Conservation (phyloP, 2,888 invertebrate genomes). For the Drosophila pegasa region DNA sequence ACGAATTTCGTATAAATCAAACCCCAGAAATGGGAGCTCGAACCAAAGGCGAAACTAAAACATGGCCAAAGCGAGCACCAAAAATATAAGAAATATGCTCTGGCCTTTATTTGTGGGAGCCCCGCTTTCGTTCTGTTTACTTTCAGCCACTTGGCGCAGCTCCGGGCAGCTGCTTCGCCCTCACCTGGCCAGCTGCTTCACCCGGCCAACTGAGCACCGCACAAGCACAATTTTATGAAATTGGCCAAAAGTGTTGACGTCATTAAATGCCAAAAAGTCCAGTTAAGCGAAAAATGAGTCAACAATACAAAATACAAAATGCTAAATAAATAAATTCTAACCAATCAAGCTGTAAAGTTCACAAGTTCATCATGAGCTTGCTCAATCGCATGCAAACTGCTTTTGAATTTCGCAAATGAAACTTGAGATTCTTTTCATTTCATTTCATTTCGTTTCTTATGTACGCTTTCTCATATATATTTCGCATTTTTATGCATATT, state of each 20-base stretch:
- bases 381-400: not conserved
- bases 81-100: slow-evolving; percentile 47
- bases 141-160: slow-evolving; percentile 31
- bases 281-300: slow-evolving; percentile 2
- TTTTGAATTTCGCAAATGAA: slow-evolving; percentile 3
- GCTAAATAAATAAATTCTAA: slow-evolving; percentile 6
- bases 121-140: slow-evolving; percentile 48
- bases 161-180: not conserved
- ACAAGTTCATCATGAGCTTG: slow-evolving; percentile 2
- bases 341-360: slow-evolving; percentile 1
- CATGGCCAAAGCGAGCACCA: slow-evolving; percentile 4
- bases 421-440: not conserved
- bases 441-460: no score
- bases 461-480: slow-evolving; percentile 1
- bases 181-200: slow-evolving; percentile 20
- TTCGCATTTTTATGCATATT: slow-evolving; percentile 20
- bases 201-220: not conserved
- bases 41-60: slow-evolving; percentile 12
- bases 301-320: slow-evolving; percentile 8
- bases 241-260: slow-evolving; percentile 35
- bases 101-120: slow-evolving; percentile 48
- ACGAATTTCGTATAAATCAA: slow-evolving; percentile 70
- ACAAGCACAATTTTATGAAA: slow-evolving; percentile 43
- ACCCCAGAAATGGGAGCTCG: slow-evolving; percentile 58
- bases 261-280: slow-evolving; percentile 22